These are phyloP conservation scores for zebrafish (Danio rerio) DNA, from an alignment of 2,113 vertebrate genomes.

Conservation along the genomic window GRCz12tu NC_133176.1:39425001-39425500, in stretches of 20 bases:
- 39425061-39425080: too few species aligned
- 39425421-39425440: neutral
- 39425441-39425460: neutral
- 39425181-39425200: neutral
- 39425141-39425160: too few species aligned
- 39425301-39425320: neutral
- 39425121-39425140: too few species aligned
- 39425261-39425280: neutral
- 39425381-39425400: constrained; percentile 22
- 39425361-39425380: constrained; percentile 37
- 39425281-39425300: neutral
- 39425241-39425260: neutral
- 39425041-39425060: too few species aligned
- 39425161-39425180: neutral
- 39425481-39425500: neutral
- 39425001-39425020: too few species aligned
- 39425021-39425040: too few species aligned
- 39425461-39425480: neutral
- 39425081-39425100: too few species aligned
- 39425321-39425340: neutral
- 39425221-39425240: neutral
- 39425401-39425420: neutral
- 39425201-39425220: neutral
- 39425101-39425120: too few species aligned
- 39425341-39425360: constrained; percentile 42